Evolutionary conservation across 2,113 vertebrate species (phyloP).

Genomic region (Daubentonia madagascariensis): DNA sequence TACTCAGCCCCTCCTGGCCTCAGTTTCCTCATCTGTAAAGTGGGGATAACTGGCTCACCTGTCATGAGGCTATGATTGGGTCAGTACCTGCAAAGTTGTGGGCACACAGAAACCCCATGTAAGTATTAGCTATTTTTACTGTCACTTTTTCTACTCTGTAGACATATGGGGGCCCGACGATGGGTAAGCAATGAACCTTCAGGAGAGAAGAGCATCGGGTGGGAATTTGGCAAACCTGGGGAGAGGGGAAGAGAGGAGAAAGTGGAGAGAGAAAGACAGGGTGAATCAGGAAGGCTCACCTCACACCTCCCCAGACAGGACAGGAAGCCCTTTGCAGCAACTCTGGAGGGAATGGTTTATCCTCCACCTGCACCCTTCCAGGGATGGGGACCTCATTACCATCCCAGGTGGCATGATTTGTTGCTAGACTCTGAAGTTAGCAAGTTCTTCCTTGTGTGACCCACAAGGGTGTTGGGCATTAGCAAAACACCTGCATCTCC

Average conservation of each 20-base stretch:
- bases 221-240: background rate
- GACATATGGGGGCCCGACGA: background rate
- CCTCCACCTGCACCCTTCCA: background rate
- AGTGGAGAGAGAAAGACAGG: background rate
- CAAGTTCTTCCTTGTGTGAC: background rate
- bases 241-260: background rate
- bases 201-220: background rate
- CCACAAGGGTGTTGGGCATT: background rate
- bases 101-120: too few species aligned
- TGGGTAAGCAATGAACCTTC: background rate
- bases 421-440: background rate
- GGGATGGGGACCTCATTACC: background rate
- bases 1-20: background rate
- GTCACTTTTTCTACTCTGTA: background rate
- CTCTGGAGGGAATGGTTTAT: background rate
- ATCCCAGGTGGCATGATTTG: background rate
- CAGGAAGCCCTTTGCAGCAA: background rate
- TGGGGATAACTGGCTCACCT: background rate
- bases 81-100: background rate
- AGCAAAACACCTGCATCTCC: background rate
- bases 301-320: background rate
- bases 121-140: background rate
- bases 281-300: background rate
- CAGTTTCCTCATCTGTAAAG: background rate
- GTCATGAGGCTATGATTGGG: background rate